Conservation (phyloP, 2,797 vertebrate species). For the Falco cherrug region DNA sequence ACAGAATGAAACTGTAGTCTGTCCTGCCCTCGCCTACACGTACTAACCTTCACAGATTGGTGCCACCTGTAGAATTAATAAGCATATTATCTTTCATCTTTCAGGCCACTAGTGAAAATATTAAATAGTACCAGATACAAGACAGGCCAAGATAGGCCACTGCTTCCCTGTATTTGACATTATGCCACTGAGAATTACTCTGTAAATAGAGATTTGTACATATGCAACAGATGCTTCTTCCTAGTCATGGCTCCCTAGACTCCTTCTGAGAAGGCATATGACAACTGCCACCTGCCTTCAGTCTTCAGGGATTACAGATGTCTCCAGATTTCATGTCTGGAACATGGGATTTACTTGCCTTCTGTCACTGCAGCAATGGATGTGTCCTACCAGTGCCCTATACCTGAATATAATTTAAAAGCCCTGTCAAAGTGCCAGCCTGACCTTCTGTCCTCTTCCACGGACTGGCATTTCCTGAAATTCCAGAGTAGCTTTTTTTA, state of each 20-base stretch:
- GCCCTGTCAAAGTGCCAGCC: not conserved
- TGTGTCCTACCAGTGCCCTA: accelerated
- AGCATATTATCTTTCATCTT: not conserved
- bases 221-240: not conserved
- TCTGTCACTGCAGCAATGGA: not conserved
- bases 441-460: not conserved
- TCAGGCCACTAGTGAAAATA: not conserved
- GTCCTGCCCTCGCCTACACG: not conserved
- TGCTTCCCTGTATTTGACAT: not conserved
- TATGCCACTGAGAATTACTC: not conserved
- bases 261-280: not conserved
- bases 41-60: not conserved
- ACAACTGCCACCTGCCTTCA: not conserved
- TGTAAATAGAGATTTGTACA: not conserved
- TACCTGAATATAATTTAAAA: not conserved
- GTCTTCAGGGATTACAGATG: not conserved
- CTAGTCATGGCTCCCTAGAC: not conserved
- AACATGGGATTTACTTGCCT: not conserved
- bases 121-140: not conserved
- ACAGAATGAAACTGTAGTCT: not conserved
- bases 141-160: not conserved
- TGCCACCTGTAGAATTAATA: not conserved
- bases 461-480: not conserved
- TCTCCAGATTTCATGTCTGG: not conserved
- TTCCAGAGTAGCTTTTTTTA: not conserved